Percentiles rank a stretch among this genome's conserved stretches.
Evolutionary conservation across 2,888 invertebrate genomes (phyloP).

Genomic region (Amiota communis): DNA sequence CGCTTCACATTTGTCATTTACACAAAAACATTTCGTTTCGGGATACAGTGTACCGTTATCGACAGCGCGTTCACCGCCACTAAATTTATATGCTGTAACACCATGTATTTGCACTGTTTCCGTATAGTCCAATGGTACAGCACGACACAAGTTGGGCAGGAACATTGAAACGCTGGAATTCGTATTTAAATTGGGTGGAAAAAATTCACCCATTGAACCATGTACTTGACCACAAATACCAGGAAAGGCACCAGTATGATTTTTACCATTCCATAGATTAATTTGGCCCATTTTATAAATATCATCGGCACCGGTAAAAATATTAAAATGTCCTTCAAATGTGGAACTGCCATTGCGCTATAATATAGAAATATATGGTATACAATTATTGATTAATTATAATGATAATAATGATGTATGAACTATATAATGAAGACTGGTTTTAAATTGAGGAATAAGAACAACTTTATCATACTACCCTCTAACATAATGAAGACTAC

Average conservation of each 20-base stretch:
- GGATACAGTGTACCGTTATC: conserved; percentile 79
- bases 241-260: conserved; percentile 75
- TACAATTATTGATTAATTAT: too few relatives aligned
- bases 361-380: neutral
- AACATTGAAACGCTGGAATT: conserved; percentile 79
- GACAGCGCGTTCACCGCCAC: conserved; percentile 78
- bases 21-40: conserved; percentile 82
- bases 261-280: conserved; percentile 81
- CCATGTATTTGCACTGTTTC: conserved; percentile 76
- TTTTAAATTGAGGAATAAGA: too few relatives aligned
- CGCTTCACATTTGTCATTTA: conserved; percentile 79
- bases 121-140: conserved; percentile 78
- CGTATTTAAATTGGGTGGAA: conserved; percentile 79
- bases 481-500: too few relatives aligned
- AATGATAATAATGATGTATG: too few relatives aligned
- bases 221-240: conserved; percentile 77
- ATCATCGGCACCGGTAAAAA: conserved; percentile 80
- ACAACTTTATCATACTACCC: too few relatives aligned
- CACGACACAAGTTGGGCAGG: conserved; percentile 84
- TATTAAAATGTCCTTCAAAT: conserved; percentile 84
- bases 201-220: conserved; percentile 88
- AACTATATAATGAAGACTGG: too few relatives aligned
- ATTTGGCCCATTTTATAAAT: conserved; percentile 80
- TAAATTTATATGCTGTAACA: conserved; percentile 80
- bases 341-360: conserved; percentile 84